These are phyloP conservation scores for Madoqua kirkii DNA, from an alignment of 2,113 vertebrate species.

Conservation along the genomic window DNA sequence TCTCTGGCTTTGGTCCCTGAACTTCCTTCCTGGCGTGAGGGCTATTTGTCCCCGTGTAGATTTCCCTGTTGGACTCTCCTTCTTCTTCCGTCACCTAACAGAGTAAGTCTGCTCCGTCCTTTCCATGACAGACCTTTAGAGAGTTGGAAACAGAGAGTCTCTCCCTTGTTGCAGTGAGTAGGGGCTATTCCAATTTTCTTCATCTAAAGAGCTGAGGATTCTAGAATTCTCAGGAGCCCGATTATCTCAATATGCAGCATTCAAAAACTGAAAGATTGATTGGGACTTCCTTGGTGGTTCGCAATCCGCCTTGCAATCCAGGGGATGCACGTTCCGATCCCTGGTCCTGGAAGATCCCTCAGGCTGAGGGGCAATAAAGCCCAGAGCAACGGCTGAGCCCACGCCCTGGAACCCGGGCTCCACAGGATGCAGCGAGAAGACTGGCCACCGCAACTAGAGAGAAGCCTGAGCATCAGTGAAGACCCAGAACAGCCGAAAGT, in stretches of 20 bases:
- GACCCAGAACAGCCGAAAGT: background rate
- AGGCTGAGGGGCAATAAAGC: background rate
- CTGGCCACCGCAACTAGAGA: background rate
- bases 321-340: fast-evolving
- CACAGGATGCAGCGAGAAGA: background rate
- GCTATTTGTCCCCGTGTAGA: fast-evolving
- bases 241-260: background rate
- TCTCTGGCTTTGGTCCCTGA: background rate
- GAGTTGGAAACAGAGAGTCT: background rate
- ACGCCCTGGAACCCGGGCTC: background rate
- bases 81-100: background rate
- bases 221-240: background rate
- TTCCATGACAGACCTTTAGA: background rate
- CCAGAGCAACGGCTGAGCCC: background rate
- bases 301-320: background rate
- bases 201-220: background rate
- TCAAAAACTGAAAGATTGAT: background rate
- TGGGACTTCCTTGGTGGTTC: background rate
- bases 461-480: background rate
- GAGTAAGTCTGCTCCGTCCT: background rate
- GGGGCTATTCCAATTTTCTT: background rate
- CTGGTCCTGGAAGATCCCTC: background rate
- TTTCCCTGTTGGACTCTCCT: background rate
- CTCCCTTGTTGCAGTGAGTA: background rate
- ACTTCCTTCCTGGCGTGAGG: background rate